Percentiles rank a stretch among this genome's conserved stretches.
phyloP scores from a whole-genome alignment of 2,797 vertebrate genomes.

The Synanceia verrucosa region DNA sequence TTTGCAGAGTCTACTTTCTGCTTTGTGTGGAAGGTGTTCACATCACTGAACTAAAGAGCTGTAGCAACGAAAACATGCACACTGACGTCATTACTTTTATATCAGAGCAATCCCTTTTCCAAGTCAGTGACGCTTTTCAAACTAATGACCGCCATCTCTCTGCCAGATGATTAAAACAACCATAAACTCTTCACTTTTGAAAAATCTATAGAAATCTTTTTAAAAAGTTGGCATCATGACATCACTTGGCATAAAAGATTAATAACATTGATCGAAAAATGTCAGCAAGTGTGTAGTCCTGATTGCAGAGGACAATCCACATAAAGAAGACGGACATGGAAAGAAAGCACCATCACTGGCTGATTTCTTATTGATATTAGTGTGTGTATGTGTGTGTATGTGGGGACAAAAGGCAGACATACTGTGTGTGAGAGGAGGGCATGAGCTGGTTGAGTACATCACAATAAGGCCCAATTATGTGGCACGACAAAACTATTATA shows the following conservation, averaged over 20 bases:
- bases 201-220: background rate
- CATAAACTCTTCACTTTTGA: background rate
- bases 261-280: constrained; percentile 15
- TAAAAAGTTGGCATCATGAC: background rate
- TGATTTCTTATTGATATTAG: constrained; percentile 39
- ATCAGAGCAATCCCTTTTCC: background rate
- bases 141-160: background rate
- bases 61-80: background rate
- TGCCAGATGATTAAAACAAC: background rate
- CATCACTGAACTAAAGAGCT: background rate
- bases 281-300: background rate
- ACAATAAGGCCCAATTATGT: constrained; percentile 35
- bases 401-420: constrained; percentile 17
- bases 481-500: background rate
- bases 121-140: background rate
- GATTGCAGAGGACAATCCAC: constrained; percentile 22
- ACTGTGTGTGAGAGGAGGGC: constrained; percentile 7
- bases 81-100: background rate
- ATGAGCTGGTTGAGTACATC: constrained; percentile 2
- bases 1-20: constrained; percentile 8
- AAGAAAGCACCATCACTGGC: constrained; percentile 6
- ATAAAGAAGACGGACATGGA: constrained; percentile 3
- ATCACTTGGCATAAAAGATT: constrained; percentile 9
- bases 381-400: too few species aligned
- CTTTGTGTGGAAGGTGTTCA: constrained; percentile 1